Percentiles rank a stretch among this genome's conserved stretches.
These are phyloP conservation scores for Eristalinus sepulchralis DNA, from an alignment of 2,888 invertebrate genomes.

Conservation along the genomic window DNA sequence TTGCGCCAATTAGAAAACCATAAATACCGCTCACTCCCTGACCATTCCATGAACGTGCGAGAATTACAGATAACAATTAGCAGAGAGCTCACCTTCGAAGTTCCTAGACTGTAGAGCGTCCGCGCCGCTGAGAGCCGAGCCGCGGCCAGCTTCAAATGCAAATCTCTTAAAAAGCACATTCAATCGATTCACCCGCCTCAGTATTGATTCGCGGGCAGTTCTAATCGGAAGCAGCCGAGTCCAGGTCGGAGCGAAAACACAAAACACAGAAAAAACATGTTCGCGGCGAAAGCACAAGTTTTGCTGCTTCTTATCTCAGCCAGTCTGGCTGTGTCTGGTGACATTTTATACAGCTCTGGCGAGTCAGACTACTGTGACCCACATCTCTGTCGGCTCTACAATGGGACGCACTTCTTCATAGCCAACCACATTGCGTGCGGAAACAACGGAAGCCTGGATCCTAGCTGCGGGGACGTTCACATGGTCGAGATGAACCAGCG, in stretches of 20 bases:
- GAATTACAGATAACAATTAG: slow-evolving; percentile 32
- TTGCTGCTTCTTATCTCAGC: slow-evolving; percentile 22
- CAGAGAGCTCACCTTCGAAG: slow-evolving; percentile 23
- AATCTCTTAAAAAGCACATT: slow-evolving; percentile 59
- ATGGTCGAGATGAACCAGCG: slow-evolving; percentile 77
- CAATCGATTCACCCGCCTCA: slow-evolving; percentile 35
- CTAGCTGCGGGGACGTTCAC: slow-evolving; percentile 75
- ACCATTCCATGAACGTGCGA: slow-evolving; percentile 38
- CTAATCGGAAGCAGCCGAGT: slow-evolving; percentile 52
- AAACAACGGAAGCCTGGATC: slow-evolving; percentile 75
- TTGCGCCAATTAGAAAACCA: slow-evolving; percentile 42
- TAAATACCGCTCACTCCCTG: slow-evolving; percentile 35
- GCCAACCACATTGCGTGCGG: slow-evolving; percentile 76
- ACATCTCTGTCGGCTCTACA: slow-evolving; percentile 76
- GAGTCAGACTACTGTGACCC: slow-evolving; percentile 74
- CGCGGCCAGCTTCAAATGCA: slow-evolving; percentile 11
- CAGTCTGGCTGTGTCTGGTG: slow-evolving; percentile 3
- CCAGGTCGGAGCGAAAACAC: not conserved
- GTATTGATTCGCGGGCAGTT: slow-evolving; percentile 54
- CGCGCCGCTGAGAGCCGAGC: not conserved
- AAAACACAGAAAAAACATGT: slow-evolving; percentile 36
- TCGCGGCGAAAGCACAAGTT: not conserved
- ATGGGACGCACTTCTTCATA: slow-evolving; percentile 76
- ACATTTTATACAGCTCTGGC: slow-evolving; percentile 1
- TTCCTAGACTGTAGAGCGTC: not conserved